Conservation (phyloP, 2,113 vertebrate genomes). For the Aphelocoma coerulescens region DNA sequence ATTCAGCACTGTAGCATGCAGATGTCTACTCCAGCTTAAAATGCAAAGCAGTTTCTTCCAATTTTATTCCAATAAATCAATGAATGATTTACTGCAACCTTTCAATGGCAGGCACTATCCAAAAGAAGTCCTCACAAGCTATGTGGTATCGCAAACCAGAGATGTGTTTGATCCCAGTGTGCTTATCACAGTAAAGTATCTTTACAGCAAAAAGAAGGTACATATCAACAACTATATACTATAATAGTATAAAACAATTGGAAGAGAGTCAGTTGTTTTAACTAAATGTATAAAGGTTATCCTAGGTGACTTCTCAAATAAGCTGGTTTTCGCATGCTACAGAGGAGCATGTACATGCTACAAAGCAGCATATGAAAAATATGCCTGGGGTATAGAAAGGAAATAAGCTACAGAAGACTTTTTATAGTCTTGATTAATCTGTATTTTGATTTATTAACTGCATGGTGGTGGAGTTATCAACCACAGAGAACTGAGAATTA, state of each 20-base stretch:
- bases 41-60: background rate
- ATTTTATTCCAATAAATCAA: background rate
- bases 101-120: background rate
- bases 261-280: background rate
- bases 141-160: background rate
- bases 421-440: background rate
- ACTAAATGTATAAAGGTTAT: background rate
- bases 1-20: accelerated
- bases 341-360: background rate
- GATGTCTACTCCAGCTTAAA: background rate
- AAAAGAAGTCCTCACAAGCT: background rate
- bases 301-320: background rate
- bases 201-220: background rate
- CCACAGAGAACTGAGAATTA: background rate
- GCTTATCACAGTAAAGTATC: background rate
- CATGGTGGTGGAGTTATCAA: background rate
- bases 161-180: background rate
- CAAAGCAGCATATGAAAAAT: background rate
- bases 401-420: background rate
- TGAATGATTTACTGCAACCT: background rate
- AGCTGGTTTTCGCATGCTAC: background rate
- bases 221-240: background rate
- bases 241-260: background rate
- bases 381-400: background rate
- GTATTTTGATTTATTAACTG: background rate